Evolutionary conservation across 2,888 invertebrate genomes (phyloP).

Genomic region (Platerodrilus igneus): DNA sequence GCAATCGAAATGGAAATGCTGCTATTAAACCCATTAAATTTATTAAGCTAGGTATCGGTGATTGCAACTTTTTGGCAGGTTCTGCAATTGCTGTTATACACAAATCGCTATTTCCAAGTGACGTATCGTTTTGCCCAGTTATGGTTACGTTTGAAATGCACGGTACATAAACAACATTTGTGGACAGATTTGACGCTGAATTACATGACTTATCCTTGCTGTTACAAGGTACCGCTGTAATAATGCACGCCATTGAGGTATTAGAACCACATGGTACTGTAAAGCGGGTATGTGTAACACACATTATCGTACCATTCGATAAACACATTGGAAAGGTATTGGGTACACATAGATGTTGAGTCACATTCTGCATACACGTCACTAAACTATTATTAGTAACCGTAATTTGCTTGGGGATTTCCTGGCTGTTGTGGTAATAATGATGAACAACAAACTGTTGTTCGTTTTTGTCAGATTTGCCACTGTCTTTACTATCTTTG

Average conservation of each 20-base stretch:
- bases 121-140: not conserved
- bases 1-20: not conserved
- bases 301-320: conserved; percentile 43
- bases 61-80: conserved; percentile 10
- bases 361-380: conserved; percentile 40
- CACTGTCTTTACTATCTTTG: no score
- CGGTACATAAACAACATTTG: conserved; percentile 36
- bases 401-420: conserved; percentile 34
- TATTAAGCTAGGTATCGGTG: conserved; percentile 4
- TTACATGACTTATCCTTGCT: conserved; percentile 38
- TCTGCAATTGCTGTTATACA: conserved; percentile 19
- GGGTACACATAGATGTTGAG: conserved; percentile 38
- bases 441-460: conserved; percentile 43
- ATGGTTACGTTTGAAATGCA: conserved; percentile 38
- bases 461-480: conserved; percentile 7
- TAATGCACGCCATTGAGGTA: conserved; percentile 35
- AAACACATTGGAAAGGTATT: conserved; percentile 44
- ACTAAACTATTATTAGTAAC: conserved; percentile 41
- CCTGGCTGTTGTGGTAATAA: conserved; percentile 40
- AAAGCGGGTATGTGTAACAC: conserved; percentile 39
- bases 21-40: conserved; percentile 1
- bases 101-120: conserved; percentile 5
- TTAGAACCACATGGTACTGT: conserved; percentile 39
- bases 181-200: conserved; percentile 27
- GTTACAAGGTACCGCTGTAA: conserved; percentile 39